Evolutionary conservation across 2,888 invertebrate species (phyloP).

Genomic region (Malachius bipustulatus): DNA sequence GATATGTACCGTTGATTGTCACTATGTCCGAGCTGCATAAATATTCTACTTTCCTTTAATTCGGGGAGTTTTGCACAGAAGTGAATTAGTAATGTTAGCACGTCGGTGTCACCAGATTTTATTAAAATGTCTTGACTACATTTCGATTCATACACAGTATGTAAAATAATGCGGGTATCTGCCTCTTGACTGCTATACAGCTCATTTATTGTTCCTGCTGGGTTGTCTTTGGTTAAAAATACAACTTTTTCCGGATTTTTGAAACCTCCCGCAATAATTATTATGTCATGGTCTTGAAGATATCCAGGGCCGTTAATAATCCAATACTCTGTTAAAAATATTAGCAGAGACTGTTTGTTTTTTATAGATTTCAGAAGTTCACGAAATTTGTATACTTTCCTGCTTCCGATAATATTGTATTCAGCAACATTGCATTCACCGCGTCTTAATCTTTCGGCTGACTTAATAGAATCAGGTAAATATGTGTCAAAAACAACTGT

Average conservation of each 20-base stretch:
- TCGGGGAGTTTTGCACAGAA: background rate
- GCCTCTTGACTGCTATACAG: constrained; percentile 8
- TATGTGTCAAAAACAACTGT: constrained; percentile 11
- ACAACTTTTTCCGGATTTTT: constrained; percentile 4
- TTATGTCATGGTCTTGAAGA: constrained; percentile 8
- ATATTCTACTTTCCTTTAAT: background rate
- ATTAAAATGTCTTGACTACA: constrained; percentile 10
- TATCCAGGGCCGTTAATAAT: constrained; percentile 8
- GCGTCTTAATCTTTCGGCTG: constrained; percentile 9
- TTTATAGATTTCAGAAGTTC: constrained; percentile 13
- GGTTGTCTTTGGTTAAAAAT: constrained; percentile 1
- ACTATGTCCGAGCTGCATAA: constrained; percentile 5
- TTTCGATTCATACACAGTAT: constrained; percentile 9
- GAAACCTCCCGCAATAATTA: constrained; percentile 6
- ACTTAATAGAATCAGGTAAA: constrained; percentile 7
- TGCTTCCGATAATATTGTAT: constrained; percentile 11
- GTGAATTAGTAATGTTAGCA: constrained; percentile 13
- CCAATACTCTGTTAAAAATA: constrained; percentile 13
- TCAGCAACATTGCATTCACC: constrained; percentile 10
- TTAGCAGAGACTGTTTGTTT: constrained; percentile 13
- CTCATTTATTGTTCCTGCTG: constrained; percentile 2
- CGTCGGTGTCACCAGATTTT: constrained; percentile 9
- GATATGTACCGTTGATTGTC: background rate
- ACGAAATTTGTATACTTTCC: constrained; percentile 10
- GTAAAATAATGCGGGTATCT: constrained; percentile 8